These are phyloP conservation scores for Graptemys geographica DNA, from an alignment of 2,797 vertebrate genomes.

Conservation along the genomic window DNA sequence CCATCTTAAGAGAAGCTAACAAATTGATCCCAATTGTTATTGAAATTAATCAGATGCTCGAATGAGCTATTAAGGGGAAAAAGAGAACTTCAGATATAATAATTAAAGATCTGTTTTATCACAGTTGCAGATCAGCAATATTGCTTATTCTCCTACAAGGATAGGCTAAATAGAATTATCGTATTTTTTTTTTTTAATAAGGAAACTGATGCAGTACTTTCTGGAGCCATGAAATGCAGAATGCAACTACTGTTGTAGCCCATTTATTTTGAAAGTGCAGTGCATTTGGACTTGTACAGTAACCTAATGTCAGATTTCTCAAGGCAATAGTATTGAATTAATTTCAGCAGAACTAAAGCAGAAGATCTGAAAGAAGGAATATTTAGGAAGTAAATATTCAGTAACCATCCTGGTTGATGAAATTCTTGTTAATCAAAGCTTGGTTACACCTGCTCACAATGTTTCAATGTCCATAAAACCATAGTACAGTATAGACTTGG, in stretches of 20 bases:
- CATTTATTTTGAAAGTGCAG: neutral
- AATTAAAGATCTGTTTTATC: neutral
- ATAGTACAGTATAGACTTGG: neutral
- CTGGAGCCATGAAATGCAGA: neutral
- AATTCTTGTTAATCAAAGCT: neutral
- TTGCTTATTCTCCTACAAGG: neutral
- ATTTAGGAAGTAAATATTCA: neutral
- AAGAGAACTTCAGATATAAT: neutral
- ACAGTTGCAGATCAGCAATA: neutral
- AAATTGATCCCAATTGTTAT: too few relatives aligned
- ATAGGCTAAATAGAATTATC: neutral
- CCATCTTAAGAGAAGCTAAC: neutral
- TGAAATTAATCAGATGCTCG: neutral
- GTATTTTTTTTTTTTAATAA: neutral
- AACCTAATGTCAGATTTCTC: neutral
- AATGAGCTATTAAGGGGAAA: neutral
- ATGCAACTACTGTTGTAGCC: neutral
- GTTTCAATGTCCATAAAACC: fast-evolving
- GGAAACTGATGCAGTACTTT: neutral
- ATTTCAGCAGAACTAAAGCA: neutral
- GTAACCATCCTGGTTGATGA: neutral
- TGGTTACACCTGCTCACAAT: neutral
- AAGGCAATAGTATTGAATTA: neutral
- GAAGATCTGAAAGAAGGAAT: fast-evolving
- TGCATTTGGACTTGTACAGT: neutral